phyloP scores from a whole-genome alignment of 2,113 vertebrate species.

The Microtus richardsoni region DNA sequence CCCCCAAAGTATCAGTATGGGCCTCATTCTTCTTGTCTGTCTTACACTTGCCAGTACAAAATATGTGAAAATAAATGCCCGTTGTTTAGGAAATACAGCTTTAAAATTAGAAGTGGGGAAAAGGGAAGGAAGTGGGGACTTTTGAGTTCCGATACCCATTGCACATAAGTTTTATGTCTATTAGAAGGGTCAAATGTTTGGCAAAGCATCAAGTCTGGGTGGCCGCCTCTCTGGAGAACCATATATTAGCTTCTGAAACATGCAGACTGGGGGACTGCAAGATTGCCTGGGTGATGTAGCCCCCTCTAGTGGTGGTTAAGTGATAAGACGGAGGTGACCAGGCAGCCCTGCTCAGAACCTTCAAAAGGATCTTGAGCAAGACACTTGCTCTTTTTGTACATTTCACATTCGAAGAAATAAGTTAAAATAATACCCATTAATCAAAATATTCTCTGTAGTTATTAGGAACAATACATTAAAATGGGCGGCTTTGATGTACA shows the following conservation, averaged over 20 bases:
- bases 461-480: background rate
- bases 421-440: background rate
- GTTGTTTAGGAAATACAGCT: background rate
- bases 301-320: slow-evolving; percentile 18
- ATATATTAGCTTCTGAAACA: fast-evolving
- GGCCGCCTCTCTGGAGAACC: background rate
- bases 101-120: background rate
- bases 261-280: background rate
- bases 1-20: background rate
- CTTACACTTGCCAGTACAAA: background rate
- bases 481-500: background rate
- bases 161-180: background rate
- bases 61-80: background rate
- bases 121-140: background rate
- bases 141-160: background rate
- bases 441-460: background rate
- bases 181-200: background rate
- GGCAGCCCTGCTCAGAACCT: background rate
- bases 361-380: slow-evolving; percentile 6
- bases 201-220: background rate
- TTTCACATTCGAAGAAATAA: slow-evolving; percentile 33
- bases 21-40: background rate
- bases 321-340: background rate
- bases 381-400: slow-evolving; percentile 46
- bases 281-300: background rate